A percentile compares a stretch with the other conserved stretches of the same genome.
Evolutionary conservation across 2,888 invertebrate species (phyloP).

Genomic region (Lasioglossum malachurum): DNA sequence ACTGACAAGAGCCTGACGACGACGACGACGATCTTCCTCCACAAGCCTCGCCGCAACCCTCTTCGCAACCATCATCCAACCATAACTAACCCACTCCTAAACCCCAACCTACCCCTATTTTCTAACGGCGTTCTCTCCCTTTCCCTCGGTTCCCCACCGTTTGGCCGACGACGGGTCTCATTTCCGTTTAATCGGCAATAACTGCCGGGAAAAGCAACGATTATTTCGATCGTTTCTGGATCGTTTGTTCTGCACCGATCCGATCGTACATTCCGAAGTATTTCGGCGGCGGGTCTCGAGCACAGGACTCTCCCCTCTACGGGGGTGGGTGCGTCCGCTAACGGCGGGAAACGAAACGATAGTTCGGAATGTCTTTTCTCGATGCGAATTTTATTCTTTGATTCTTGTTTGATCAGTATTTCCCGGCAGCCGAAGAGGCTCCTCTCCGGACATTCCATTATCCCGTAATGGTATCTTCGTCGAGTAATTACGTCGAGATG

Average conservation of each 20-base stretch:
- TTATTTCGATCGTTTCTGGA: constrained; percentile 60
- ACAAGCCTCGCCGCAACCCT: constrained; percentile 35
- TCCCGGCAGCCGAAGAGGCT: constrained; percentile 21
- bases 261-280: constrained; percentile 28
- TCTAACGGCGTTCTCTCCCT: not conserved
- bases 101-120: not conserved
- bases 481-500: constrained; percentile 51
- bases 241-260: constrained; percentile 50
- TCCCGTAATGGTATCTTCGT: constrained; percentile 49
- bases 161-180: constrained; percentile 15
- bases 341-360: constrained; percentile 62
- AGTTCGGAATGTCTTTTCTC: constrained; percentile 61
- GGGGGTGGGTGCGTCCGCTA: constrained; percentile 18
- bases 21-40: constrained; percentile 64
- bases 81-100: not conserved
- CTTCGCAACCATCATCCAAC: not conserved
- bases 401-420: constrained; percentile 60
- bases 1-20: constrained; percentile 69
- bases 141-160: not conserved
- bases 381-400: constrained; percentile 64
- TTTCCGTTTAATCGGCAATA: constrained; percentile 53
- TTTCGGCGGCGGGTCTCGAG: constrained; percentile 6
- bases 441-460: constrained; percentile 35
- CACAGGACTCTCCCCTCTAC: not conserved
- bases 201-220: constrained; percentile 51